A percentile compares a stretch with the other conserved stretches of the same genome.
phyloP scores from a whole-genome alignment of 2,797 vertebrate genomes.

The Micromesistius poutassou region DNA sequence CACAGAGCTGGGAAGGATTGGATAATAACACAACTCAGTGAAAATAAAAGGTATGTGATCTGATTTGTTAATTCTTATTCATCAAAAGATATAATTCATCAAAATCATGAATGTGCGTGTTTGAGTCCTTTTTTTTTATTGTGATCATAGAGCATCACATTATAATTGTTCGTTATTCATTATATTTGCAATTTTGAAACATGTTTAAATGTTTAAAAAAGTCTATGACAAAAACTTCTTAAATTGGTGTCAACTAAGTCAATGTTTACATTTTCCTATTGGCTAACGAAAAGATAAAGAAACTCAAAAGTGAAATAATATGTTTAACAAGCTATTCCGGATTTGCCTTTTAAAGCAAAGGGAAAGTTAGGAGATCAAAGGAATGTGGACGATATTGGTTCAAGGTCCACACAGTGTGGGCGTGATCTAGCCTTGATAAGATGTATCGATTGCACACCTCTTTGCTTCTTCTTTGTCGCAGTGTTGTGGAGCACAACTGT shows the following conservation, averaged over 20 bases:
- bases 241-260: too few species aligned
- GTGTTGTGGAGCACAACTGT: constrained; percentile 23
- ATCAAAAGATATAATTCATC: neutral
- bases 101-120: neutral
- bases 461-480: neutral
- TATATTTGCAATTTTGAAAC: neutral
- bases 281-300: too few species aligned
- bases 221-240: neutral
- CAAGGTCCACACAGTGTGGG: neutral
- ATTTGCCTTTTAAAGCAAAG: too few species aligned
- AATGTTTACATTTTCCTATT: too few species aligned
- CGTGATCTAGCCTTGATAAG: constrained; percentile 32
- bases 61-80: neutral
- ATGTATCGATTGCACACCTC: constrained; percentile 13
- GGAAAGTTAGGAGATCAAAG: neutral
- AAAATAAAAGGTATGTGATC: constrained; percentile 48
- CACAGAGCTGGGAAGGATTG: constrained; percentile 13
- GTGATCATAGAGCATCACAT: neutral
- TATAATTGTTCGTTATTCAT: neutral
- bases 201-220: neutral
- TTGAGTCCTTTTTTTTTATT: neutral
- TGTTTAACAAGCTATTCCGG: neutral
- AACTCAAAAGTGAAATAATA: too few species aligned
- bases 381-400: neutral
- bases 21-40: constrained; percentile 11